Conservation (phyloP, 2,797 vertebrate species). For the Cossypha dichroa region DNA sequence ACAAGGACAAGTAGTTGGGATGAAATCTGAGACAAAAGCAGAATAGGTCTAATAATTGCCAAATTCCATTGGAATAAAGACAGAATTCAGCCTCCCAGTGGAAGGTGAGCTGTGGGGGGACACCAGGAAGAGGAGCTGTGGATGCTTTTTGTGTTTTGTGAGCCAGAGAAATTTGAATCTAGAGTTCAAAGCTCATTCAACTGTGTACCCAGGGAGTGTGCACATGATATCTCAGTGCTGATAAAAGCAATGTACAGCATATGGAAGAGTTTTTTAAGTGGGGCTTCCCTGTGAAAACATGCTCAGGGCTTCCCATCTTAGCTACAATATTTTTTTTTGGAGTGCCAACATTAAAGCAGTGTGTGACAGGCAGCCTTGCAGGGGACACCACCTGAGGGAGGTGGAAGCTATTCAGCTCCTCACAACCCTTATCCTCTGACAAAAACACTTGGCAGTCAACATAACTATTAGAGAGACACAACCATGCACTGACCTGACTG, state of each 20-base stretch:
- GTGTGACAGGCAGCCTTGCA: not conserved
- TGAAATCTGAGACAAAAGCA: not conserved
- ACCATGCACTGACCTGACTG: not conserved
- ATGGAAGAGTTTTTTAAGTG: slow-evolving; percentile 10
- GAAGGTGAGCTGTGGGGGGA: not conserved
- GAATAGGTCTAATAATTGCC: not conserved
- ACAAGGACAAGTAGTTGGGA: not conserved
- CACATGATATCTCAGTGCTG: not conserved
- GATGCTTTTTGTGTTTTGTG: not conserved
- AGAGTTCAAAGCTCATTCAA: not conserved
- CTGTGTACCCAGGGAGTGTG: not conserved
- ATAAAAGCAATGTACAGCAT: not conserved
- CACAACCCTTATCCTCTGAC: not conserved
- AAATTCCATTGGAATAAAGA: not conserved
- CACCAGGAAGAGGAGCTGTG: not conserved
- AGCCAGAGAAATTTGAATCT: not conserved
- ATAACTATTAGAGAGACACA: not conserved
- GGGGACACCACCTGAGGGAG: not conserved
- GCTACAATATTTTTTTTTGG: not conserved
- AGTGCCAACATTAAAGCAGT: not conserved
- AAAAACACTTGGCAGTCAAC: not conserved
- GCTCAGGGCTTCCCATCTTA: not conserved
- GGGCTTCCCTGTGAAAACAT: slow-evolving; percentile 33
- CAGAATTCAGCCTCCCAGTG: not conserved
- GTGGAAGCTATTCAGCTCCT: not conserved